Percentiles rank a stretch among this genome's conserved stretches.
phyloP scores from a whole-genome alignment of 2,113 vertebrate species.

The Corythornis cristatus region DNA sequence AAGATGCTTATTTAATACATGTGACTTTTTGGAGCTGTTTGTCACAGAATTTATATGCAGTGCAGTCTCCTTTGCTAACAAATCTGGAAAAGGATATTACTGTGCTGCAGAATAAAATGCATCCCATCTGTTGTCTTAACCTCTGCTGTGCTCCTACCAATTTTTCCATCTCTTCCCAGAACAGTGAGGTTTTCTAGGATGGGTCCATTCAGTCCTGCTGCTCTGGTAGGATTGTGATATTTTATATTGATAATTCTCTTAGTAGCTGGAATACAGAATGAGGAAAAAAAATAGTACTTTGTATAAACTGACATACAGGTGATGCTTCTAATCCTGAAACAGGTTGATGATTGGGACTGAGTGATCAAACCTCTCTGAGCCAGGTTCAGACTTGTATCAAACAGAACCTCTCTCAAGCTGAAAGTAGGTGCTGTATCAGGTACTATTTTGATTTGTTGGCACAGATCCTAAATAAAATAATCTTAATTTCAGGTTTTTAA shows the following conservation, averaged over 20 bases:
- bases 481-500: not conserved
- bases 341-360: not conserved
- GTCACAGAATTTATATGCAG: not conserved
- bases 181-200: not conserved
- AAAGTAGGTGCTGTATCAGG: not conserved
- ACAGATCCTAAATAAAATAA: not conserved
- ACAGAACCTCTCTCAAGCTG: not conserved
- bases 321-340: not conserved
- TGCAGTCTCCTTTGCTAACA: not conserved
- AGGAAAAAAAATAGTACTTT: not conserved
- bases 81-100: not conserved
- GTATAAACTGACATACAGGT: not conserved
- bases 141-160: not conserved
- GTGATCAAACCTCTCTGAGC: not conserved
- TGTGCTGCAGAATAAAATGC: not conserved
- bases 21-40: not conserved
- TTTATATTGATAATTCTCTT: not conserved
- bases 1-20: not conserved
- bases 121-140: not conserved
- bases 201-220: not conserved
- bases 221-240: not conserved
- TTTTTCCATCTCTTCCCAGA: not conserved
- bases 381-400: not conserved
- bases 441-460: not conserved
- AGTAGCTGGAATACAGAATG: not conserved